These are phyloP conservation scores for Thalassophryne amazonica DNA, from an alignment of 2,797 vertebrate genomes.

Conservation along the genomic window DNA sequence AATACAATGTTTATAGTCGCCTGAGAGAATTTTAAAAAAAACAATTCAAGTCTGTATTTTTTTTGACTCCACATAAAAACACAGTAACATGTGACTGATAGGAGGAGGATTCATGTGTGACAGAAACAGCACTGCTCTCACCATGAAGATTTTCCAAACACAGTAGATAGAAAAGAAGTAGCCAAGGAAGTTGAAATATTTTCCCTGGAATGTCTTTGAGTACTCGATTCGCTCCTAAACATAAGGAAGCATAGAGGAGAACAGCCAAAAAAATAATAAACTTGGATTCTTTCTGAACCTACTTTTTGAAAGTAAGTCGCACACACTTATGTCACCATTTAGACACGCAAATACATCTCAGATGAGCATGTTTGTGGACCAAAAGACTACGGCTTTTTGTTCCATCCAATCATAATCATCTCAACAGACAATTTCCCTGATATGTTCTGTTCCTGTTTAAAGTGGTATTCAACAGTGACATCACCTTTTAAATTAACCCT, in stretches of 20 bases:
- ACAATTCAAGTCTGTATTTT: neutral
- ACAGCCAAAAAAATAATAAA: neutral
- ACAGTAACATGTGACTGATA: neutral
- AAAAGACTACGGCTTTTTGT: too few relatives aligned
- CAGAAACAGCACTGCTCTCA: slow-evolving; percentile 59
- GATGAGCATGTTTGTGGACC: too few relatives aligned
- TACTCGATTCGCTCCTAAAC: slow-evolving; percentile 95
- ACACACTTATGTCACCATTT: too few relatives aligned
- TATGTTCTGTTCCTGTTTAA: too few relatives aligned
- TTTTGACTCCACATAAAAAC: neutral
- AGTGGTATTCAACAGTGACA: too few relatives aligned
- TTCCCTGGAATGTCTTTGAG: slow-evolving; percentile 98
- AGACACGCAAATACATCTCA: too few relatives aligned
- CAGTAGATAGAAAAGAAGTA: slow-evolving; percentile 99
- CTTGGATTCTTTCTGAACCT: too few relatives aligned
- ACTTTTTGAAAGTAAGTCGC: too few relatives aligned
- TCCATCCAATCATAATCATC: too few relatives aligned
- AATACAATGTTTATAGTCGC: slow-evolving; percentile 99
- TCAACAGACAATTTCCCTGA: too few relatives aligned
- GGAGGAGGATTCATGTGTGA: neutral
- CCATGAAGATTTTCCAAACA: slow-evolving; percentile 99
- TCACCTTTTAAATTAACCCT: too few relatives aligned
- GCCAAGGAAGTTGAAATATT: slow-evolving; percentile 97
- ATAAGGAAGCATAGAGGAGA: slow-evolving; percentile 2
- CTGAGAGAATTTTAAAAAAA: slow-evolving; percentile 54